Evolutionary conservation across 2,797 vertebrate genomes (phyloP), one percentile per base, ranked within the genome.

Genomic region (Spea hammondii): DNA sequence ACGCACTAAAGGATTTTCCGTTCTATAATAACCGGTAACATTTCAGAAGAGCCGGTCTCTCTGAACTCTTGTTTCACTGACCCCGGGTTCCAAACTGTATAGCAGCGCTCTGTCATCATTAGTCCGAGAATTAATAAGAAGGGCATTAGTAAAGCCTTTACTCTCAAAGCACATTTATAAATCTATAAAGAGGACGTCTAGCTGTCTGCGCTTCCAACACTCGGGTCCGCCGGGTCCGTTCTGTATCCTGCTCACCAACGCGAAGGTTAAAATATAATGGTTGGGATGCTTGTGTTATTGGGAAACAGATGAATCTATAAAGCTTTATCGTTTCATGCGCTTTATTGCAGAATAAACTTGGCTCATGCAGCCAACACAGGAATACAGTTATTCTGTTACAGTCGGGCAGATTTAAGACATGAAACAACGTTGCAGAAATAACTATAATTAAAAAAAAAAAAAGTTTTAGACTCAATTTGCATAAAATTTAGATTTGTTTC

Each of bases 181-280:
- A 91, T 86, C 86, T 83, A 85, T 83, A 83, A 79, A 53, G 62
- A 65, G 82, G 70, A 83, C 6, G 44, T 79, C 84, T 85, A 46
- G 12, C 76, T 83, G 72, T 85, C 83, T 85, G 84, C 73, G 65
- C 74, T 69, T 3, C 0, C 55, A 81, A 76, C n/a, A 57, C 2
- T 79, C 74, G 72, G 3, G 65, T 9, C 83, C 79, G 73, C 69
- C 54, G 65, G 74, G 73, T 11, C 83, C 73, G 77, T 85, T 77
- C 60, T 72, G 4, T 6, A 83, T 76, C 7, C 80, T 0, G 0
- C 76, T 9, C 67, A 57, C 13, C 51, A 47, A 76, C 7, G 62
- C n/a, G 67, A 70, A 80, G 72, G 72, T 54, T 82, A 47, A 49
- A 5, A 17, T 11, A 6, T 8, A 48, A 55, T 53, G 49, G 46